Percentiles rank a stretch among this genome's conserved stretches.
Conservation (phyloP, 2,113 vertebrate species). For the Sinocyclocheilus anshuiensis region DNA sequence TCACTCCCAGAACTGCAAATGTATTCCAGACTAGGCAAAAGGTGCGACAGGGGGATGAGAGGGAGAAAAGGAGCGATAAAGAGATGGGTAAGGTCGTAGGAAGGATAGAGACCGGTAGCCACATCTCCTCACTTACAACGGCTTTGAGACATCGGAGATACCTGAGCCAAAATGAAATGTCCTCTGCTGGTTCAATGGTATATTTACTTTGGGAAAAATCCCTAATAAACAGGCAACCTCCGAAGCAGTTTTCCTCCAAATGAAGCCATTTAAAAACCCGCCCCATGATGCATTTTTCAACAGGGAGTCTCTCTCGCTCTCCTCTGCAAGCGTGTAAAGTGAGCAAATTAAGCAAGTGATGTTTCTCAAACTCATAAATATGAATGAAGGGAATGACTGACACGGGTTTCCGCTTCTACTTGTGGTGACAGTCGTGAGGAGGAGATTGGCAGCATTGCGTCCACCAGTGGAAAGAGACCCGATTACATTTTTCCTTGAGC, state of each 20-base stretch:
- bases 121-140: not conserved
- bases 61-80: constrained; percentile 12
- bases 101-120: constrained; percentile 23
- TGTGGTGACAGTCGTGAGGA: not conserved
- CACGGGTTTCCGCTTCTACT: constrained; percentile 15
- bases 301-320: constrained; percentile 10
- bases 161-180: not conserved
- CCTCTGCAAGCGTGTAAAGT: not conserved
- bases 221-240: constrained; percentile 10
- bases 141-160: constrained; percentile 1
- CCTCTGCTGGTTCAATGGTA: not conserved
- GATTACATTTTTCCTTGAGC: constrained; percentile 15
- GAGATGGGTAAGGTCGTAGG: constrained; percentile 1
- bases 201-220: not conserved
- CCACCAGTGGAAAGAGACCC: not conserved
- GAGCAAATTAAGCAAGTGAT: constrained; percentile 45
- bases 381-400: constrained; percentile 46
- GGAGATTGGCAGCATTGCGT: not conserved
- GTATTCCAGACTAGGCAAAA: constrained; percentile 35
- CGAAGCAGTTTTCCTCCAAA: not conserved
- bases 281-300: constrained; percentile 34
- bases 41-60: not conserved
- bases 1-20: constrained; percentile 48
- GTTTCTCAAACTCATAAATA: constrained; percentile 49
- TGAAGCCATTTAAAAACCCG: not conserved